Base-by-base conservation (phyloP, 1,140 invertebrate genomes). In the Drosophila repletoides region DNA sequence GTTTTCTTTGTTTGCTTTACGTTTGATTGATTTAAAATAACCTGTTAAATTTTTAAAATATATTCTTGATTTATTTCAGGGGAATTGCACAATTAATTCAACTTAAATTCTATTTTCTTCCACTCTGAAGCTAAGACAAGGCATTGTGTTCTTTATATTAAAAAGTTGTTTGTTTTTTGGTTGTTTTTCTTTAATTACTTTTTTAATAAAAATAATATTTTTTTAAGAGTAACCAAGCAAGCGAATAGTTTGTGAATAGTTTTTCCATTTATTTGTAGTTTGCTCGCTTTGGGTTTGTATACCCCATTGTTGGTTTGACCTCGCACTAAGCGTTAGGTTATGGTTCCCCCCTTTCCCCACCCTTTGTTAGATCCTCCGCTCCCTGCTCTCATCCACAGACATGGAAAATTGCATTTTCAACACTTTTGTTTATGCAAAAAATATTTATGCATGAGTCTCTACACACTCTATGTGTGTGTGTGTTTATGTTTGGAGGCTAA, bases 401-500 rank as follows among this genome's bases (percentile, higher is more conserved):
- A 40, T 29, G 31, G 63, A 56, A 84, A 84, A 84, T 84, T 84
- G 80, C 80, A 80, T 84, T 84, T 84, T 80, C 80, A 84, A 87
- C 77, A 84, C 71, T 75, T 84, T 86, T 84, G 80, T 84, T 84
- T 86, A 81, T 84, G 80, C 80, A 75, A 74, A 79, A 84, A 83
- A 79, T 67, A 67, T 67, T 67, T 61, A 67, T 67, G 64, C 56
- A 61, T 31, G 63, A 43, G 43, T 51, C 36, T 60, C 34, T 5
- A 33, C 59, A 41, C 33, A 22, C 26, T 59, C 21, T 45, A 26
- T 56, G 29, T 36, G 45, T 58, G 21, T 22, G 17, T 46, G 41
- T 17, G 15, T 68, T 10, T 59, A 12, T 45, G 45, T 29, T 45
- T 56, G 75, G 52, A 59, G 59, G 56, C 67, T 76, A 56, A 63